Base-by-base conservation (phyloP, 2,888 invertebrate genomes). In the Cataglyphis altisquamis region DNA sequence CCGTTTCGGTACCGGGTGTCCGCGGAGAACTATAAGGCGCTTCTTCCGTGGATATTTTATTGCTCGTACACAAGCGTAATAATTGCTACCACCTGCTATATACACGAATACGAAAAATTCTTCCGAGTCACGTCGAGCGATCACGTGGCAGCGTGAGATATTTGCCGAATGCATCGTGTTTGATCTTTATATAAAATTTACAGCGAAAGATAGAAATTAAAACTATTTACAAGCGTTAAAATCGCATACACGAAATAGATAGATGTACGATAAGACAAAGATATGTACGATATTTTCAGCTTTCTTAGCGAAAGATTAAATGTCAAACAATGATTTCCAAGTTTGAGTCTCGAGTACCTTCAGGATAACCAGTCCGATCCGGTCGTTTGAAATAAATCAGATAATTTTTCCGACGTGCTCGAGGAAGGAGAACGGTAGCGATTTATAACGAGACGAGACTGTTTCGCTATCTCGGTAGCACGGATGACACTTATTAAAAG, bases 401-500 rank as follows among this genome's bases (percentile, higher is more conserved):
- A 90, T 90, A 89, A 90, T 88, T 90, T 90, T 90, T 77, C 55
- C 74, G 78, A 48, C 84, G 64, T 81, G 63, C 25, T 74, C 67
- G n/a, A 52, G 18, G 48, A 80, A 75, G 77, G n/a, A 52, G 87
- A 82, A 91, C 91, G 84, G 91, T 90, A 91, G 91, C 91, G 82
- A 90, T 91, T 91, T 91, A 91, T 91, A 91, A 91, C 87, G 91
- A 91, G 88, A 62, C 74, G 64, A 32, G 41, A 29, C 67, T 73
- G 66, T 36, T 29, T 29, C 68, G 75, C 87, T 90, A 91, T 88
- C 86, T 82, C 86, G 88, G 91, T 92, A 92, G 92, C 92, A 66
- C 36, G 45, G 91, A 91, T 90, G 91, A 92, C 92, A 91, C 90
- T 92, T 92, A 92, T 92, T 91, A 92, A 92, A 92, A 92, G 90